Conservation (phyloP, 2,888 invertebrate genomes). For the Melanophora roralis region DNA sequence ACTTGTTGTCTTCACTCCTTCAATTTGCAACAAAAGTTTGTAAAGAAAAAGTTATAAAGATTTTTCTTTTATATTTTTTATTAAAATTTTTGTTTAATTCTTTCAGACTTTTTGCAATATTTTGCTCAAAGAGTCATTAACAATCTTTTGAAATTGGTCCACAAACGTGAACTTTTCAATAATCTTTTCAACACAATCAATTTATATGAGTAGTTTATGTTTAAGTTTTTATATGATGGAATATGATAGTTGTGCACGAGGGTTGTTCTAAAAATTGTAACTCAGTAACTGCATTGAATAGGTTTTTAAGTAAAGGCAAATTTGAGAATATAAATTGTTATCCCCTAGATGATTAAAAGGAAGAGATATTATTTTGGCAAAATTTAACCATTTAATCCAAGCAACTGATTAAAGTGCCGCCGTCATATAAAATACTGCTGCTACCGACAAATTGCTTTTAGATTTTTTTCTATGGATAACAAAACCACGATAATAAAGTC, state of each 20-base stretch:
- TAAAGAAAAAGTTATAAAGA: not conserved
- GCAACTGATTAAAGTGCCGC: not conserved
- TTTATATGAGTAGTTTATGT: slow-evolving; percentile 17
- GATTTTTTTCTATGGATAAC: slow-evolving; percentile 35
- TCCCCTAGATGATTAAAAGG: too few relatives aligned
- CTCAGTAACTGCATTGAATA: too few relatives aligned
- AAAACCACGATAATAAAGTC: not conserved
- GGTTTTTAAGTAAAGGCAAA: too few relatives aligned
- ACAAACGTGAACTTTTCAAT: slow-evolving; percentile 59
- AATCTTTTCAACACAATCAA: slow-evolving; percentile 60
- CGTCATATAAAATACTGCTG: not conserved
- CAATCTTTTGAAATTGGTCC: slow-evolving; percentile 54
- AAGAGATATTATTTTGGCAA: too few relatives aligned
- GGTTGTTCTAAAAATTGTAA: not conserved
- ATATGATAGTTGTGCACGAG: slow-evolving; percentile 25
- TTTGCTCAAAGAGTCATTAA: slow-evolving; percentile 34
- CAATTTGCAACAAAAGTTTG: slow-evolving; percentile 3
- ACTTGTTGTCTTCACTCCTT: slow-evolving; percentile 19
- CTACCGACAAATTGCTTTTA: slow-evolving; percentile 46
- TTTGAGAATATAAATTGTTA: too few relatives aligned
- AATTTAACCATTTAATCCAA: too few relatives aligned
- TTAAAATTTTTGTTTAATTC: not conserved
- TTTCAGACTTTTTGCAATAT: not conserved
- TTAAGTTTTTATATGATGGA: not conserved
- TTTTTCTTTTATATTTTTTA: slow-evolving; percentile 4